A percentile compares a stretch with the other conserved stretches of the same genome.
Conservation (phyloP, 2,888 invertebrate species). For the Scaptomyza caliginosa region DNA sequence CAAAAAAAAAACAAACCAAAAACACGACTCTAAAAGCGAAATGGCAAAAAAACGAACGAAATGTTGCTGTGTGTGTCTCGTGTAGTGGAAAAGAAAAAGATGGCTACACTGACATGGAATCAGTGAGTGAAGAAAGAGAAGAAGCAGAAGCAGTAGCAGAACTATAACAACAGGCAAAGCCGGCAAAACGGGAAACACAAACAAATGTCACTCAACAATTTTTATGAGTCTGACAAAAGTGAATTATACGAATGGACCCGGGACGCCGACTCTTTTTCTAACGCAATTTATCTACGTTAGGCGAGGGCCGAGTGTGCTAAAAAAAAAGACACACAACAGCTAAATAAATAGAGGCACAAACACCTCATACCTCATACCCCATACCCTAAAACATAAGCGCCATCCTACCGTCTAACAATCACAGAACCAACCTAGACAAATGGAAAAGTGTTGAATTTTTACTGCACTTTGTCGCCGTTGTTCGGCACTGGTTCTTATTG, state of each 20-base stretch:
- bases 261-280: slow-evolving; percentile 77
- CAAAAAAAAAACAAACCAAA: slow-evolving; percentile 27
- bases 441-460: slow-evolving; percentile 75
- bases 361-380: too few relatives aligned
- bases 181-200: slow-evolving; percentile 78
- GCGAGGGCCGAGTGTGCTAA: slow-evolving; percentile 26
- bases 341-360: slow-evolving; percentile 1
- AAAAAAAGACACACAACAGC: slow-evolving; percentile 16
- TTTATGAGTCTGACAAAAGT: slow-evolving; percentile 81
- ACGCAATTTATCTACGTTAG: slow-evolving; percentile 79
- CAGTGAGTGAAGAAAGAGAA: slow-evolving; percentile 49
- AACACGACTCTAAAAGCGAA: slow-evolving; percentile 45
- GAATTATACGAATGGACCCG: slow-evolving; percentile 79
- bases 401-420: not conserved
- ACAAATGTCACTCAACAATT: slow-evolving; percentile 80
- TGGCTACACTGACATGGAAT: slow-evolving; percentile 73
- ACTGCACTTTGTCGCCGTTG: slow-evolving; percentile 67
- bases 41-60: slow-evolving; percentile 49
- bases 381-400: not conserved
- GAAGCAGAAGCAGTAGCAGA: slow-evolving; percentile 26
- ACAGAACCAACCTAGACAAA: slow-evolving; percentile 47
- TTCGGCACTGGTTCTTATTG: slow-evolving; percentile 13
- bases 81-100: slow-evolving; percentile 71
- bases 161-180: slow-evolving; percentile 51
- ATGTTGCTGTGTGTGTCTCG: slow-evolving; percentile 16